Conservation (phyloP, 2,113 vertebrate species). For the Nanorana parkeri region DNA sequence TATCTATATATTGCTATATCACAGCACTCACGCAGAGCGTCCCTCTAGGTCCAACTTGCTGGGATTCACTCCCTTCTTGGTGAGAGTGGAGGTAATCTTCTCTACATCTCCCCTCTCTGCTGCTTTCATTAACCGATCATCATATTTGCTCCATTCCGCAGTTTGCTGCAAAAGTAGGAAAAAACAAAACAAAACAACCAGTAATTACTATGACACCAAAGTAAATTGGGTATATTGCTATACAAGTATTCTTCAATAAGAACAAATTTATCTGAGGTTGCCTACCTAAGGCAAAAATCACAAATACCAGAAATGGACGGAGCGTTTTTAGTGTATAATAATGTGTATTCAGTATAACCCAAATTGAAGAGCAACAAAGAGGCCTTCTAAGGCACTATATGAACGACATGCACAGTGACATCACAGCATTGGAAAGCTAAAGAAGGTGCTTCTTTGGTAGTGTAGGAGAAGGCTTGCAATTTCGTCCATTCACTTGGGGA, state of each 20-base stretch:
- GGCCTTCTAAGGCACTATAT: too few species aligned
- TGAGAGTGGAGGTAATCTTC: slow-evolving; percentile 88
- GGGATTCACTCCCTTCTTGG: slow-evolving; percentile 90
- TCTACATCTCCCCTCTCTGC: slow-evolving; percentile 94
- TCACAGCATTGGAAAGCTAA: too few species aligned
- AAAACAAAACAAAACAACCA: background rate
- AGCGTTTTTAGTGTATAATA: too few species aligned
- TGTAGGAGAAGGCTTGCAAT: too few species aligned
- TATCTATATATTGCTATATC: too few species aligned
- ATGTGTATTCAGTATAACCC: too few species aligned
- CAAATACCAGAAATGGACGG: too few species aligned
- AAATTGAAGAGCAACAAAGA: too few species aligned
- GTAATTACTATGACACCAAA: background rate
- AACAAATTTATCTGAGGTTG: background rate
- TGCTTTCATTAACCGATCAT: slow-evolving; percentile 96
- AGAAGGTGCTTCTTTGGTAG: too few species aligned
- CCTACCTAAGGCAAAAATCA: background rate
- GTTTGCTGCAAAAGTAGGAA: slow-evolving; percentile 71
- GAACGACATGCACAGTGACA: too few species aligned
- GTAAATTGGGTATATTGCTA: background rate
- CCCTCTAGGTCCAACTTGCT: slow-evolving; percentile 94
- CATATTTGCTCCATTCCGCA: slow-evolving; percentile 97
- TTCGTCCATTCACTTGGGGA: too few species aligned
- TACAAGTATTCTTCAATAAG: background rate
- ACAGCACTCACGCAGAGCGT: slow-evolving; percentile 89